A percentile compares a stretch with the other conserved stretches of the same genome.
Conservation (phyloP, 2,797 vertebrate species). For the Brotogeris chrysoptera region DNA sequence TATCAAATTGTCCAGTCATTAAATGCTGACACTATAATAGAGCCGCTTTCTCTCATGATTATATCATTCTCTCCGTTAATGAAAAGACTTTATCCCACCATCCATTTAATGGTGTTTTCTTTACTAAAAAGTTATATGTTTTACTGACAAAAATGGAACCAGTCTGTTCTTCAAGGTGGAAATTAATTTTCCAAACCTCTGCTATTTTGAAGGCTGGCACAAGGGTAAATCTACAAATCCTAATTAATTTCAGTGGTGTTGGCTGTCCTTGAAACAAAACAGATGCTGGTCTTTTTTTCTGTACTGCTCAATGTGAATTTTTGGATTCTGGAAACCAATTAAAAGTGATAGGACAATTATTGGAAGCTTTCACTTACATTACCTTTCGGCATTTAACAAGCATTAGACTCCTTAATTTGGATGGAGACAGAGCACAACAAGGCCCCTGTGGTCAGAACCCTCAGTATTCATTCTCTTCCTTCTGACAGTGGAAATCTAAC, state of each 20-base stretch:
- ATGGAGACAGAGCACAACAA: background rate
- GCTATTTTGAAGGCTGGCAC: background rate
- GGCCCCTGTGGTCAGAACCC: background rate
- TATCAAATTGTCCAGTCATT: background rate
- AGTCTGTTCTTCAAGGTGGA: background rate
- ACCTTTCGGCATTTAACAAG: background rate
- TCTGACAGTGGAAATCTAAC: background rate
- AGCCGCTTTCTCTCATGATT: background rate
- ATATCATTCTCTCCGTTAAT: background rate
- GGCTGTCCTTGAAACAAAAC: slow-evolving; percentile 17
- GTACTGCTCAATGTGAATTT: background rate
- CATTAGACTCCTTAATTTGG: background rate
- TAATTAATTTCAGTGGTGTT: background rate
- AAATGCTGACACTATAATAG: slow-evolving; percentile 3
- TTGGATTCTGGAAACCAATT: background rate
- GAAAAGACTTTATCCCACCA: background rate
- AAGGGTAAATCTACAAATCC: background rate
- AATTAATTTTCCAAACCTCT: slow-evolving; percentile 20
- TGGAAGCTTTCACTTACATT: background rate
- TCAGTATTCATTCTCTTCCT: background rate
- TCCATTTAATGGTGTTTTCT: slow-evolving; percentile 2
- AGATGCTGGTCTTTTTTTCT: background rate
- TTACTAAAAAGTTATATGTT: background rate
- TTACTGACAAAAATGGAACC: slow-evolving; percentile 14
- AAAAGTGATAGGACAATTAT: background rate